A percentile compares a stretch with the other conserved stretches of the same genome.
Evolutionary conservation across 2,888 invertebrate genomes (phyloP).

Genomic region (Esperia sulphurella): DNA sequence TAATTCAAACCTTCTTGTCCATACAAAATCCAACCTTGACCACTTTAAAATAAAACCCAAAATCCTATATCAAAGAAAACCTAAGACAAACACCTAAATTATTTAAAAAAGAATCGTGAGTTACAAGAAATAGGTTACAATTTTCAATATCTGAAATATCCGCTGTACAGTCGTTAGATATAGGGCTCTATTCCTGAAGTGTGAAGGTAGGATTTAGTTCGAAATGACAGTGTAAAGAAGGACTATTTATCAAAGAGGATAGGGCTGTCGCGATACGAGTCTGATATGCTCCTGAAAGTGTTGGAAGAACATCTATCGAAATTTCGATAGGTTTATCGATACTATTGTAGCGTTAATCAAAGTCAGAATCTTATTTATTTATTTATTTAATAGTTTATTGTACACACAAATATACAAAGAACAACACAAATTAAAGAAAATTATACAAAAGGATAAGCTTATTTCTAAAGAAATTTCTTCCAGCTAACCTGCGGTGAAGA

Average conservation of each 20-base stretch:
- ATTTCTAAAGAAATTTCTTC: too few species aligned
- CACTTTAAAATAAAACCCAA: constrained; percentile 8
- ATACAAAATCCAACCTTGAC: constrained; percentile 20
- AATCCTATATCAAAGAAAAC: background rate
- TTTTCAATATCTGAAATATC: constrained; percentile 1
- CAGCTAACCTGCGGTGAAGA: too few species aligned
- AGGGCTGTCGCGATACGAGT: constrained; percentile 15
- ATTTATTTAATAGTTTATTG: too few species aligned
- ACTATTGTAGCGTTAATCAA: too few species aligned
- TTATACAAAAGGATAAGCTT: too few species aligned
- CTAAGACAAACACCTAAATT: background rate
- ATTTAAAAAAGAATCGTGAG: background rate
- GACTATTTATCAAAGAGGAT: constrained; percentile 59
- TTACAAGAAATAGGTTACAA: background rate
- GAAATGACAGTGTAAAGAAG: constrained; percentile 10
- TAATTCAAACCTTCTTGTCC: constrained; percentile 13
- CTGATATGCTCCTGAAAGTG: background rate
- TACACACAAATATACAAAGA: too few species aligned
- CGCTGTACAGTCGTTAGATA: background rate
- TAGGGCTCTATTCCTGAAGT: background rate
- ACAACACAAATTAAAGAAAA: too few species aligned
- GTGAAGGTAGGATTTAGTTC: constrained; percentile 17
- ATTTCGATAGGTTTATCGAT: too few species aligned
- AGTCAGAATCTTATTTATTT: too few species aligned
- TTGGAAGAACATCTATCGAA: background rate